Evolutionary conservation across 1,140 invertebrate species (phyloP).

Genomic region (Bursaphelenchus mucronatus): DNA sequence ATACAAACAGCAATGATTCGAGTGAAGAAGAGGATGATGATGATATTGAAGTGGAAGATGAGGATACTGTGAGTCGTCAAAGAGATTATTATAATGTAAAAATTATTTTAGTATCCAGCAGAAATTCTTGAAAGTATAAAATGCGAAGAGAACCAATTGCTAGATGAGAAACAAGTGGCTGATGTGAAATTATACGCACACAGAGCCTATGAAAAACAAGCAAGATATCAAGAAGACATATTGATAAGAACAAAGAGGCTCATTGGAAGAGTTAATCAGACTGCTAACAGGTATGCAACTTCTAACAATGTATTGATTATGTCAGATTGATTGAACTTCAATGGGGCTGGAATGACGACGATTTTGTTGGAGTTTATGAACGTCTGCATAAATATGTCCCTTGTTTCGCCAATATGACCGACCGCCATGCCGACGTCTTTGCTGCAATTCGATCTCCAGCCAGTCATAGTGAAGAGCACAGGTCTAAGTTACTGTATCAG

Average conservation of each 20-base stretch:
- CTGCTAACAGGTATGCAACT: conserved; percentile 34
- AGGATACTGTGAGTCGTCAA: conserved; percentile 23
- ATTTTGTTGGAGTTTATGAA: conserved; percentile 49
- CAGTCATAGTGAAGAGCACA: conserved; percentile 34
- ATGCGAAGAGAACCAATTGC: conserved; percentile 50
- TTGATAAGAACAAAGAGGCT: conserved; percentile 52
- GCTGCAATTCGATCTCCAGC: conserved; percentile 44
- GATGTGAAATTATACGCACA: conserved; percentile 54
- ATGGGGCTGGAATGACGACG: conserved; percentile 56
- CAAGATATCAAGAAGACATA: conserved; percentile 59
- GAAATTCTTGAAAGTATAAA: conserved; percentile 16
- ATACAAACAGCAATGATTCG: conserved; percentile 25
- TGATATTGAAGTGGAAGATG: conserved; percentile 49
- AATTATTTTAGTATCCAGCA: neutral
- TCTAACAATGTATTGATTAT: neutral
- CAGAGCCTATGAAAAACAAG: conserved; percentile 56
- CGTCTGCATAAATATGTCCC: conserved; percentile 37
- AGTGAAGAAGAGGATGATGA: conserved; percentile 30
- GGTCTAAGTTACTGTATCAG: conserved; percentile 33
- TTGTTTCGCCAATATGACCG: conserved; percentile 49
- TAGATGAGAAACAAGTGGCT: conserved; percentile 42
- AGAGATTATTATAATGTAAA: no score
- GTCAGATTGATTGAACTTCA: conserved; percentile 41
- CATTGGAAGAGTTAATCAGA: conserved; percentile 43
- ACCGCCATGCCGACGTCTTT: conserved; percentile 45